Conservation (phyloP, 2,797 vertebrate genomes). For the Melanotaenia trifasciata region DNA sequence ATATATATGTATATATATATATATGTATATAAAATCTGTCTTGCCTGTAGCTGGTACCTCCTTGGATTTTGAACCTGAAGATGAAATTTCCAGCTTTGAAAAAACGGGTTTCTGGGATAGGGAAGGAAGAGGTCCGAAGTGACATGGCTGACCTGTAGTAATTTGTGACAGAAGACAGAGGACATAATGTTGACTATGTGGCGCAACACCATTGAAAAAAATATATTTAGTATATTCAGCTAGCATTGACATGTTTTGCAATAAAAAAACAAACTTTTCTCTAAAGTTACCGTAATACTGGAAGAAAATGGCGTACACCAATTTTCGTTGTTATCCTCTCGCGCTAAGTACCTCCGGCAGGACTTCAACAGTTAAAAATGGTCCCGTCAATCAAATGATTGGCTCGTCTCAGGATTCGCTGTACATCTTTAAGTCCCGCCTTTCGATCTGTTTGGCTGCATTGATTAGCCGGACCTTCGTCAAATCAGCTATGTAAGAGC, state of each 20-base stretch:
- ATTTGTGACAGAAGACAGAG: not conserved
- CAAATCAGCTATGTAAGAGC: constrained; percentile 56
- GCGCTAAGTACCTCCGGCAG: not conserved
- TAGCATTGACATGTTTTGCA: not conserved
- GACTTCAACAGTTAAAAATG: constrained; percentile 48
- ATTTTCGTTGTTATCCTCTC: not conserved
- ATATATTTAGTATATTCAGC: not conserved
- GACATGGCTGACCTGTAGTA: constrained; percentile 72
- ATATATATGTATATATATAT: no score
- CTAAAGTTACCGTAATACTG: constrained; percentile 63
- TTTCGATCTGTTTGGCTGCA: not conserved
- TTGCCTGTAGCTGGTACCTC: constrained; percentile 83
- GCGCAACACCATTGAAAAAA: not conserved
- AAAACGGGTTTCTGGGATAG: constrained; percentile 84
- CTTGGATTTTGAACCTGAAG: constrained; percentile 87
- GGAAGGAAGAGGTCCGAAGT: constrained; percentile 84
- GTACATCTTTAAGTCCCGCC: constrained; percentile 25
- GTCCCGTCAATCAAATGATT: constrained; percentile 34
- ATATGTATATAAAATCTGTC: constrained; percentile 11
- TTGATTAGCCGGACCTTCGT: constrained; percentile 57
- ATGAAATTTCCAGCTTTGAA: constrained; percentile 81
- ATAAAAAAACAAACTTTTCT: no score
- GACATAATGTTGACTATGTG: not conserved
- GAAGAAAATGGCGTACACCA: not conserved
- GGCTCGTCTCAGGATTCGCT: constrained; percentile 1